phyloP scores from a whole-genome alignment of 2,888 invertebrate genomes.

The Pseudeuparius sepicola region DNA sequence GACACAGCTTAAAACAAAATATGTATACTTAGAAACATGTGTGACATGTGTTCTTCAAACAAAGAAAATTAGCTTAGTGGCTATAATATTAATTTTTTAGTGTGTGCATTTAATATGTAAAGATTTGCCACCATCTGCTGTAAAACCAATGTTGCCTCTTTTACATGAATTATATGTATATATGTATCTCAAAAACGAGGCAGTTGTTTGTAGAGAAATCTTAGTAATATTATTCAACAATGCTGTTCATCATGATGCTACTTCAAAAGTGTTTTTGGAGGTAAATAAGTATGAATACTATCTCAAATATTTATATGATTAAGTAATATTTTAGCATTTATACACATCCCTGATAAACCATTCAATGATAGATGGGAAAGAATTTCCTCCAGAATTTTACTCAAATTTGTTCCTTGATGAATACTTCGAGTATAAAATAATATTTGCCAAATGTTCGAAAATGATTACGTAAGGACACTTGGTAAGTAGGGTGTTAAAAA shows the following conservation, averaged over 20 bases:
- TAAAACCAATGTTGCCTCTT: slow-evolving; percentile 21
- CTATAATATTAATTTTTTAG: too few relatives aligned
- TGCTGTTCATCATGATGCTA: slow-evolving; percentile 25
- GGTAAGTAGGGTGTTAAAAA: background rate
- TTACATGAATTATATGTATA: slow-evolving; percentile 22
- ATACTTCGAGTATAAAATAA: slow-evolving; percentile 23
- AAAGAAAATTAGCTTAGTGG: too few relatives aligned
- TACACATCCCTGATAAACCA: slow-evolving; percentile 20
- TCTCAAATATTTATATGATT: too few relatives aligned
- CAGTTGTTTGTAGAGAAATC: slow-evolving; percentile 19
- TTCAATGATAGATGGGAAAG: slow-evolving; percentile 18
- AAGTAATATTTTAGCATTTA: slow-evolving; percentile 24
- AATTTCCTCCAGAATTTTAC: slow-evolving; percentile 23
- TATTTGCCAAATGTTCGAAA: slow-evolving; percentile 22
- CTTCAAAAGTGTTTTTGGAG: slow-evolving; percentile 19
- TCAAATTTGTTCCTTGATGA: slow-evolving; percentile 23
- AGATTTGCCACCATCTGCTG: slow-evolving; percentile 23
- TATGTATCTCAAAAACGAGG: slow-evolving; percentile 19
- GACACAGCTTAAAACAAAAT: too few relatives aligned
- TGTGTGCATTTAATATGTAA: slow-evolving; percentile 23
- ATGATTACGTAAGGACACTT: slow-evolving; percentile 20
- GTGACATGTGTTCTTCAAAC: too few relatives aligned
- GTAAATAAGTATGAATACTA: too few relatives aligned
- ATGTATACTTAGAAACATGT: too few relatives aligned
- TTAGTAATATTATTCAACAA: slow-evolving; percentile 23